Conservation (phyloP, 2,888 invertebrate genomes). For the Pachycephus smyrnensis region DNA sequence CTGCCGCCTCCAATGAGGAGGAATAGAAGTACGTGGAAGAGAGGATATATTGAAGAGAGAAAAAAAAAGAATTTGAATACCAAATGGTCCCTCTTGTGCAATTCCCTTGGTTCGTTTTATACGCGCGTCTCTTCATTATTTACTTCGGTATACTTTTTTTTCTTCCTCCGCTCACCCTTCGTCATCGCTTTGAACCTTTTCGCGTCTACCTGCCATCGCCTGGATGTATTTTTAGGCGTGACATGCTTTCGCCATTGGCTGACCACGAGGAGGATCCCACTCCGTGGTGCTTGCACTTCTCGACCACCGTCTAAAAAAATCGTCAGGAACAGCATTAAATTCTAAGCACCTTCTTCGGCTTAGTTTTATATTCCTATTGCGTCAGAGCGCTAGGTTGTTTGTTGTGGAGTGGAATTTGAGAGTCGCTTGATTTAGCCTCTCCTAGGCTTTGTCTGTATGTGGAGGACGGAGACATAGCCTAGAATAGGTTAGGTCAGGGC, state of each 20-base stretch:
- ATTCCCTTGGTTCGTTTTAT: slow-evolving; percentile 27
- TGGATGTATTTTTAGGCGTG: slow-evolving; percentile 59
- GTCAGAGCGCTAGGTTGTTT: too few species aligned
- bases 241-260: slow-evolving; percentile 43
- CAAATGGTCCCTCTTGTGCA: slow-evolving; percentile 54
- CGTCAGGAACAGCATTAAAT: too few species aligned
- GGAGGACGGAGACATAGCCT: slow-evolving; percentile 64
- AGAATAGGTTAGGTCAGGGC: slow-evolving; percentile 67
- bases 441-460: slow-evolving; percentile 66
- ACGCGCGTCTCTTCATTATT: slow-evolving; percentile 34
- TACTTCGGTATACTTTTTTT: slow-evolving; percentile 29
- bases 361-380: too few species aligned
- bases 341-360: too few species aligned
- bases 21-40: too few species aligned
- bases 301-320: too few species aligned
- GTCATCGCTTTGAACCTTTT: slow-evolving; percentile 37
- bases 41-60: too few species aligned
- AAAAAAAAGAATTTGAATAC: slow-evolving; percentile 53
- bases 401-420: neutral
- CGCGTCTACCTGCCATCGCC: slow-evolving; percentile 46
- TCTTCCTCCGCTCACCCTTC: slow-evolving; percentile 16
- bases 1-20: too few species aligned
- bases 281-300: too few species aligned
- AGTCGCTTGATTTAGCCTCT: slow-evolving; percentile 63
- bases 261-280: too few species aligned